Evolutionary conservation across 2,797 vertebrate genomes (phyloP).

Genomic region (Crypturellus tataupa): DNA sequence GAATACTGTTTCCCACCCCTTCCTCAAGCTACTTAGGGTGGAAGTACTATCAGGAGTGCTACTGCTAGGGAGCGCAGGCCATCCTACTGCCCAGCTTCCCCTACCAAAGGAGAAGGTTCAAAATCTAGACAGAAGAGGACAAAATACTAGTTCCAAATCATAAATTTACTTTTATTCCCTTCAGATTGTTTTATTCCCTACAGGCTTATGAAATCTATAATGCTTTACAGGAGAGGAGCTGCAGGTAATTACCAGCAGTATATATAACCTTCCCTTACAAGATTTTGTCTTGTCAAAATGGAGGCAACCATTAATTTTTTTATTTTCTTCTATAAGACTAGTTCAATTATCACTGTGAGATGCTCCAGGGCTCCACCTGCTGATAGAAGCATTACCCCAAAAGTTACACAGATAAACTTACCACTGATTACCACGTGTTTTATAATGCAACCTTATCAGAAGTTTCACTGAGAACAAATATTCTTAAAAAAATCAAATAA

Average conservation of each 20-base stretch:
- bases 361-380: slow-evolving; percentile 51
- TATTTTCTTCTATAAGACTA: not conserved
- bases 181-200: not conserved
- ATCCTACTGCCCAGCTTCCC: not conserved
- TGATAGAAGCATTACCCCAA: not conserved
- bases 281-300: not conserved
- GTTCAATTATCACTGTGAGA: not conserved
- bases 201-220: not conserved
- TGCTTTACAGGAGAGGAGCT: not conserved
- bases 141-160: not conserved
- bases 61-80: not conserved
- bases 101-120: not conserved
- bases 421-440: not conserved
- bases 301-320: not conserved
- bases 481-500: not conserved
- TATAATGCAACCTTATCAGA: not conserved
- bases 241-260: not conserved
- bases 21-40: not conserved
- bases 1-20: not conserved
- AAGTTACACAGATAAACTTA: not conserved
- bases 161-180: not conserved
- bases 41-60: not conserved
- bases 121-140: not conserved
- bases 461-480: not conserved
- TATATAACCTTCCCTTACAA: not conserved